A percentile compares a stretch with the other conserved stretches of the same genome.
These are phyloP conservation scores for Cerceris rybyensis DNA, from an alignment of 2,888 invertebrate genomes.

Conservation along the genomic window DNA sequence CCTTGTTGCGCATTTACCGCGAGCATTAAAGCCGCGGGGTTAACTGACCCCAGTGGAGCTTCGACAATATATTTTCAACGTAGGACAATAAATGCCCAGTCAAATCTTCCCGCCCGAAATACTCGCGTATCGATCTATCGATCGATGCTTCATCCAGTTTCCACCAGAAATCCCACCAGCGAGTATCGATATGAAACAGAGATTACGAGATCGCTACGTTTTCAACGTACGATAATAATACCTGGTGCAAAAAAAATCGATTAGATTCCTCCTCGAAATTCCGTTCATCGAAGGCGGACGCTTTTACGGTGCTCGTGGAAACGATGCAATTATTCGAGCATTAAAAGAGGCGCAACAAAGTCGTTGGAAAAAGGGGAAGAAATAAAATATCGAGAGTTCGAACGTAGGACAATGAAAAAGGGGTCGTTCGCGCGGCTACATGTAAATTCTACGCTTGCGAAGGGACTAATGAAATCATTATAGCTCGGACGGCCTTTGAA, in stretches of 20 bases:
- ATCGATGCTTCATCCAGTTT: constrained; percentile 5
- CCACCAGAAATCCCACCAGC: not conserved
- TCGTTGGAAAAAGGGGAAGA: too few relatives aligned
- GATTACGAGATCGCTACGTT: too few relatives aligned
- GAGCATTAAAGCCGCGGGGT: constrained; percentile 49
- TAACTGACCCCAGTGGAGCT: constrained; percentile 45
- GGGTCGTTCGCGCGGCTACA: not conserved
- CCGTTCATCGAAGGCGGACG: too few relatives aligned
- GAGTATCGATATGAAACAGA: not conserved
- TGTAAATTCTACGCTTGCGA: constrained; percentile 39
- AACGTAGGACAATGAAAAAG: not conserved
- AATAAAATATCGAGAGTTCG: not conserved
- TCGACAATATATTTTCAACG: constrained; percentile 46
- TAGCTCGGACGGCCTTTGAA: constrained; percentile 35
- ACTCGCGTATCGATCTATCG: not conserved
- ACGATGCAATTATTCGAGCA: too few relatives aligned
- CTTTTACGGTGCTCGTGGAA: too few relatives aligned
- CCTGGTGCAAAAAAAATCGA: too few relatives aligned
- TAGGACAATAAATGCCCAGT: constrained; percentile 29
- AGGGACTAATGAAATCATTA: constrained; percentile 56
- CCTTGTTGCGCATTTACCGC: constrained; percentile 53
- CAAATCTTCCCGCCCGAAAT: constrained; percentile 5
- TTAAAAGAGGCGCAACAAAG: not conserved
- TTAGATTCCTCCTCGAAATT: too few relatives aligned
- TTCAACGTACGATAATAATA: too few relatives aligned